phyloP scores from a whole-genome alignment of 2,888 invertebrate genomes.

The Nysson spinosus region DNA sequence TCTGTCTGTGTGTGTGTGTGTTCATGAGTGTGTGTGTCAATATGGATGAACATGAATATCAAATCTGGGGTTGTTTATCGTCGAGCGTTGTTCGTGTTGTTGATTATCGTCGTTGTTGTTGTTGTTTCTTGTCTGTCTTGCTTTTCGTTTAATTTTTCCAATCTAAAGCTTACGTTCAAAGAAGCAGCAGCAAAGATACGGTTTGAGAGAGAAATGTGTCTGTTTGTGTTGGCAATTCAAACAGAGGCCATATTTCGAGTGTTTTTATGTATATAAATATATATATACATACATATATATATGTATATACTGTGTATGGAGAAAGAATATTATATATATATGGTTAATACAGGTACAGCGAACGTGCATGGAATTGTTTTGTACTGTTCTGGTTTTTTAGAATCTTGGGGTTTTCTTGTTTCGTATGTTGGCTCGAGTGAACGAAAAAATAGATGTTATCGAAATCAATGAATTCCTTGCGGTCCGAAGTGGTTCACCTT shows the following conservation, averaged over 20 bases:
- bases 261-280: slow-evolving; percentile 9
- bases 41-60: no score
- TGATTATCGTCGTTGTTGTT: slow-evolving; percentile 37
- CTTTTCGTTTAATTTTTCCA: slow-evolving; percentile 51
- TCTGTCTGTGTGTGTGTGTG: neutral
- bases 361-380: slow-evolving; percentile 73
- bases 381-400: slow-evolving; percentile 26
- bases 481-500: no score
- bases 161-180: slow-evolving; percentile 73
- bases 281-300: slow-evolving; percentile 18
- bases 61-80: no score
- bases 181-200: slow-evolving; percentile 72
- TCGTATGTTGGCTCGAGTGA: slow-evolving; percentile 3
- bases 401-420: slow-evolving; percentile 5
- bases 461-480: no score
- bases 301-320: slow-evolving; percentile 43
- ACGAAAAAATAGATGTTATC: no score
- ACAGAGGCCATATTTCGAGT: no score
- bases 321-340: slow-evolving; percentile 58
- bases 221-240: slow-evolving; percentile 12
- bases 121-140: slow-evolving; percentile 44
- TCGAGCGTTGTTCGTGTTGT: slow-evolving; percentile 39
- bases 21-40: slow-evolving; percentile 17
- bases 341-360: slow-evolving; percentile 74
- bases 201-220: slow-evolving; percentile 44